These are phyloP conservation scores for Melanotaenia nigrans DNA, from an alignment of 2,797 vertebrate species.

Conservation along the genomic window DNA sequence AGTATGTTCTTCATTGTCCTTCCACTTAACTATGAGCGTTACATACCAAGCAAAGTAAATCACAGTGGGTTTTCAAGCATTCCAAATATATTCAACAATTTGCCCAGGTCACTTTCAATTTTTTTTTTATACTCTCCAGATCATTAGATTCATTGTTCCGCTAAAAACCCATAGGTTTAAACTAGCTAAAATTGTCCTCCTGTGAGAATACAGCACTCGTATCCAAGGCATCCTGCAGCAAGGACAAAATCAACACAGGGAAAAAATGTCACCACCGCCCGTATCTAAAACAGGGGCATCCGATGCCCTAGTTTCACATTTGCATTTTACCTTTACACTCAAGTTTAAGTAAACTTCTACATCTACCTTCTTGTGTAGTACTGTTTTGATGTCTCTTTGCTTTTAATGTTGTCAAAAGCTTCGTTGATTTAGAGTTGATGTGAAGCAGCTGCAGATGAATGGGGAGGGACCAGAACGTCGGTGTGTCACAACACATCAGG, in stretches of 20 bases:
- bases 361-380: constrained; percentile 29
- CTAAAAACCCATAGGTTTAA: constrained; percentile 56
- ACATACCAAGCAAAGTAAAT: constrained; percentile 21
- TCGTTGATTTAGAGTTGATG: constrained; percentile 26
- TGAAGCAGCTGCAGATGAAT: constrained; percentile 49
- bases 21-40: constrained; percentile 17
- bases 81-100: constrained; percentile 43
- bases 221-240: constrained; percentile 76
- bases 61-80: constrained; percentile 20
- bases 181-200: constrained; percentile 75
- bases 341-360: constrained; percentile 39
- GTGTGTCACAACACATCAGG: constrained; percentile 67
- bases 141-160: constrained; percentile 65
- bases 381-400: constrained; percentile 43
- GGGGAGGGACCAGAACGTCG: constrained; percentile 50
- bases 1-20: constrained; percentile 9
- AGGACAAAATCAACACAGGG: constrained; percentile 78
- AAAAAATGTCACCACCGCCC: constrained; percentile 51
- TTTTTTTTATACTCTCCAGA: constrained; percentile 50
- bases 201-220: constrained; percentile 64
- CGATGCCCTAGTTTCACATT: constrained; percentile 70
- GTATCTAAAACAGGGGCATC: constrained; percentile 71
- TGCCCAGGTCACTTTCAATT: constrained; percentile 34
- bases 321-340: constrained; percentile 39
- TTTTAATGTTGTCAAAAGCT: constrained; percentile 14